These are phyloP conservation scores for Leptinotarsa peninsularis DNA, from an alignment of 2,888 invertebrate species.

Conservation along the genomic window DNA sequence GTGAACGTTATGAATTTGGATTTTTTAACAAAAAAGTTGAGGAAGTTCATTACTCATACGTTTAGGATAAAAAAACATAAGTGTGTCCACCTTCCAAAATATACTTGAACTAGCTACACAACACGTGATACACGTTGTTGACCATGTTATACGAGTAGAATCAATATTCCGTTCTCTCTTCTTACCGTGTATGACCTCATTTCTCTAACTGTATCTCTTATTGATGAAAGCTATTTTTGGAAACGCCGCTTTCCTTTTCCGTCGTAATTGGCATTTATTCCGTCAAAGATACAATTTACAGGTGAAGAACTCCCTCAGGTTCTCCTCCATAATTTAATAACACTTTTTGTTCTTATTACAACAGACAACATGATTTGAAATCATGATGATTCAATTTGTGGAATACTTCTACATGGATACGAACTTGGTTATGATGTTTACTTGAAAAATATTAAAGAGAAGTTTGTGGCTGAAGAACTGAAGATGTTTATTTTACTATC, in stretches of 20 bases:
- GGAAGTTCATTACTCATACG: no score
- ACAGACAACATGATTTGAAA: neutral
- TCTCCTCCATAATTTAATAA: no score
- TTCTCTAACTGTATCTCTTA: neutral
- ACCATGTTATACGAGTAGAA: neutral
- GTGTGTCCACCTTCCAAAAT: no score
- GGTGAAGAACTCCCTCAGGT: neutral
- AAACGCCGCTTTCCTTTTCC: neutral
- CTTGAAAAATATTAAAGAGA: neutral
- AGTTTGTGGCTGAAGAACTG: neutral
- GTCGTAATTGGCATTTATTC: neutral
- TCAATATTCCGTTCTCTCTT: neutral
- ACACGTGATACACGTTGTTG: no score
- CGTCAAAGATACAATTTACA: neutral
- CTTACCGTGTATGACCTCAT: neutral
- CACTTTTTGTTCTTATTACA: no score
- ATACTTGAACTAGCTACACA: no score
- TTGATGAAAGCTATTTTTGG: conserved; percentile 1
- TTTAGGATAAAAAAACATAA: no score
- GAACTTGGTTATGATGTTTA: no score
- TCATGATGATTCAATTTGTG: neutral
- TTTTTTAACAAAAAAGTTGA: no score
- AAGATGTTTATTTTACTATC: neutral
- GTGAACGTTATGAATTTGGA: no score
- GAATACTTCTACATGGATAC: no score